A percentile compares a stretch with the other conserved stretches of the same genome.
phyloP scores from a whole-genome alignment of 2,888 invertebrate species.

The Agrochola circellaris region DNA sequence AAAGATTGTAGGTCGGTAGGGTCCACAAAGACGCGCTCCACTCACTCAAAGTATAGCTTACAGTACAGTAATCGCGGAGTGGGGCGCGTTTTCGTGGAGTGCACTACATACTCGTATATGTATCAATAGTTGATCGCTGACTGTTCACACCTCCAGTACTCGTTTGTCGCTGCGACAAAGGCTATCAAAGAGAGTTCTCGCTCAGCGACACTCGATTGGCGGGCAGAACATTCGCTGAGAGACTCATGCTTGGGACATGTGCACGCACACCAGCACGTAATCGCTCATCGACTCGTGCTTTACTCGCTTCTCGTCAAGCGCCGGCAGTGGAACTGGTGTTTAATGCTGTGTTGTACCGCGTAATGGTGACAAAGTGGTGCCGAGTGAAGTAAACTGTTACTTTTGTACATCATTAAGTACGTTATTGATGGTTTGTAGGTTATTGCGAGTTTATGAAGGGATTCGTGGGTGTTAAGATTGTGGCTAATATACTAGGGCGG shows the following conservation, averaged over 20 bases:
- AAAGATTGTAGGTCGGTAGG: background rate
- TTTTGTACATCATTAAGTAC: slow-evolving; percentile 14
- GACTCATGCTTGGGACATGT: no score
- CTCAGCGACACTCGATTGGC: background rate
- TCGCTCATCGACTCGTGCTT: no score
- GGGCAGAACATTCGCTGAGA: background rate
- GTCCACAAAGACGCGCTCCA: no score
- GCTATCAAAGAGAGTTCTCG: no score
- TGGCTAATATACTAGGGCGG: background rate
- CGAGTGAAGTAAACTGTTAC: slow-evolving; percentile 23
- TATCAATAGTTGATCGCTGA: background rate
- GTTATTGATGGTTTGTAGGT: slow-evolving; percentile 14
- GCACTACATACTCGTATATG: no score
- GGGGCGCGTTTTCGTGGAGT: no score
- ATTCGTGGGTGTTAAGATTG: background rate
- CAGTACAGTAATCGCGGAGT: no score
- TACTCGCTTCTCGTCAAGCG: background rate
- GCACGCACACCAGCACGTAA: no score
- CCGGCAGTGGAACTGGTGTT: background rate
- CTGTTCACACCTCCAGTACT: background rate
- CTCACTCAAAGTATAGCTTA: no score
- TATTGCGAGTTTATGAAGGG: slow-evolving; percentile 14
- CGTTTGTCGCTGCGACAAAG: background rate
- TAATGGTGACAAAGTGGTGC: slow-evolving; percentile 31
- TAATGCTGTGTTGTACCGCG: background rate